phyloP scores from a whole-genome alignment of 2,113 vertebrate genomes.

The Myanophis thanlyinensis region DNA sequence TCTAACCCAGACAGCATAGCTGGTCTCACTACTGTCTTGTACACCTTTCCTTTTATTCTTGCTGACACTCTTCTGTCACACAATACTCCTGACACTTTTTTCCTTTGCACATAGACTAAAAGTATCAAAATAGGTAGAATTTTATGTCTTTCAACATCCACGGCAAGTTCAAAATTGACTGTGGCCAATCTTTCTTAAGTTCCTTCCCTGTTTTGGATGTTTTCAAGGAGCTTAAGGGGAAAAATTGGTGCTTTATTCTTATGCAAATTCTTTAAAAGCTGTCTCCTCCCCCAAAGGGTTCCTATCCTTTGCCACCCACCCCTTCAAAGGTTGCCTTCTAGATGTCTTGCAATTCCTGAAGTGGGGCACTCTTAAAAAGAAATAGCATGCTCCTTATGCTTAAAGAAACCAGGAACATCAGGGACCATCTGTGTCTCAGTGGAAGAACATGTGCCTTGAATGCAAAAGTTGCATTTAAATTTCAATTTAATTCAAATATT shows the following conservation, averaged over 20 bases:
- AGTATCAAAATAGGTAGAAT: background rate
- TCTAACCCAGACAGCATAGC: no score
- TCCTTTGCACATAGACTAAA: background rate
- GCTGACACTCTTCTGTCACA: no score
- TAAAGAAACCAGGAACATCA: background rate
- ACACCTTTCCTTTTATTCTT: no score
- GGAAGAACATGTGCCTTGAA: background rate
- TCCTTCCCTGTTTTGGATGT: background rate
- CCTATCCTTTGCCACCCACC: no score
- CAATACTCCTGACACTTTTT: no score
- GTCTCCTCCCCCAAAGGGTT: background rate
- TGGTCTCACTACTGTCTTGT: no score
- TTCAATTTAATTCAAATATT: background rate
- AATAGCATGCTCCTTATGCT: background rate
- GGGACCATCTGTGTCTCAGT: background rate
- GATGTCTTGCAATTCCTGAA: background rate
- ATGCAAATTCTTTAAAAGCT: background rate
- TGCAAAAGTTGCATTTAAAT: background rate
- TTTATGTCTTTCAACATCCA: background rate
- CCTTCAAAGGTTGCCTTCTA: background rate
- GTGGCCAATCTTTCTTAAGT: background rate
- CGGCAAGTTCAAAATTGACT: background rate
- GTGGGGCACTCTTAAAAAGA: background rate
- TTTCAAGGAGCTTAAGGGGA: background rate
- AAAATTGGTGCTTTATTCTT: background rate